A percentile compares a stretch with the other conserved stretches of the same genome.
Evolutionary conservation across 2,888 invertebrate species (phyloP).

Genomic region (Monopis laevigella): DNA sequence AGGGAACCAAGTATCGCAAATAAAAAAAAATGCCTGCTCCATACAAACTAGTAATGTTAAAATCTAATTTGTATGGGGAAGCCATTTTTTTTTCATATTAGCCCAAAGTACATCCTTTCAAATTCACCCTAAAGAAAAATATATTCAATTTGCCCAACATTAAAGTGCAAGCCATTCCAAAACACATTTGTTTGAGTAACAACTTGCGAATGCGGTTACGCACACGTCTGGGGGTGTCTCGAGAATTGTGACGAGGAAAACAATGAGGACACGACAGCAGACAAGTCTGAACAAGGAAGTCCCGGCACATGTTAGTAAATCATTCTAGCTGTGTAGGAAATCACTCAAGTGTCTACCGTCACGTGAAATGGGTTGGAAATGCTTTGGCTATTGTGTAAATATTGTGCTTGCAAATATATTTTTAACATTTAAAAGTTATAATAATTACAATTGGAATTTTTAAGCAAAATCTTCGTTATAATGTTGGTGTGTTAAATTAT

Average conservation of each 20-base stretch:
- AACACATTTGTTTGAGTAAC: not conserved
- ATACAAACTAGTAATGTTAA: too few relatives aligned
- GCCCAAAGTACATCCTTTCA: too few relatives aligned
- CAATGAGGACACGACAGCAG: constrained; percentile 22
- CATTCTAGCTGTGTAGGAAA: constrained; percentile 27
- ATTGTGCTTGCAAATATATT: constrained; percentile 7
- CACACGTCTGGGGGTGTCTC: constrained; percentile 23
- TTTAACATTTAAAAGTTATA: too few relatives aligned
- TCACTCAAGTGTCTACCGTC: constrained; percentile 30
- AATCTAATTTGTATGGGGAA: too few relatives aligned
- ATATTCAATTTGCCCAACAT: not conserved
- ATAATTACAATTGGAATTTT: too few relatives aligned
- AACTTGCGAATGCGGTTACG: constrained; percentile 1
- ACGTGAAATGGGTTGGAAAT: constrained; percentile 16
- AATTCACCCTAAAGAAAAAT: not conserved
- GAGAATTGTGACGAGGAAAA: constrained; percentile 42
- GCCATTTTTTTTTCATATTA: too few relatives aligned
- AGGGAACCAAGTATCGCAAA: too few relatives aligned
- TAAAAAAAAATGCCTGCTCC: too few relatives aligned
- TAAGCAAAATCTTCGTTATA: too few relatives aligned
- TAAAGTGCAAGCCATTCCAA: not conserved
- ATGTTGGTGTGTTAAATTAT: too few relatives aligned
- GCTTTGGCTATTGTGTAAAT: constrained; percentile 2
- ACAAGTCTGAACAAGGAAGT: constrained; percentile 8
- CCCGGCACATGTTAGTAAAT: constrained; percentile 33